A percentile compares a stretch with the other conserved stretches of the same genome.
phyloP scores from a whole-genome alignment of 2,797 vertebrate species.

The Anguilla marmorata region DNA sequence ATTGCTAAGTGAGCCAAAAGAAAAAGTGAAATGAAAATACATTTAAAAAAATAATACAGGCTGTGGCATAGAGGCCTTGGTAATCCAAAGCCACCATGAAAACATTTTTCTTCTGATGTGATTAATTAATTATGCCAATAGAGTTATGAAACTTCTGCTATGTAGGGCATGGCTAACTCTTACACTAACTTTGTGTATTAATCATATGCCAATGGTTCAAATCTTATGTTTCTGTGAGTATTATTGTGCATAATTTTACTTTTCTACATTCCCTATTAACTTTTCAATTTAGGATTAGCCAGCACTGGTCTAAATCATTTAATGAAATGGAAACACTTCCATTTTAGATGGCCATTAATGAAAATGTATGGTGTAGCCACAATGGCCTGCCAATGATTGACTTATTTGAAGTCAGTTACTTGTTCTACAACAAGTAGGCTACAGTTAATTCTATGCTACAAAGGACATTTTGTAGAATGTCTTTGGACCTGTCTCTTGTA shows the following conservation, averaged over 20 bases:
- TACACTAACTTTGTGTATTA: not conserved
- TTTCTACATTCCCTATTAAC: conserved; percentile 2
- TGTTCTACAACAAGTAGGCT: not conserved
- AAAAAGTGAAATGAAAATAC: not conserved
- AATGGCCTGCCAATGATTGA: not conserved
- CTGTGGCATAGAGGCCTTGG: not conserved
- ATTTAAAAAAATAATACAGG: not conserved
- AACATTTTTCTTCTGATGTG: not conserved
- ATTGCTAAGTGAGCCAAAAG: not conserved
- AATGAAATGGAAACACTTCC: not conserved
- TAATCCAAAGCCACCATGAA: not conserved
- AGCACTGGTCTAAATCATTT: not conserved
- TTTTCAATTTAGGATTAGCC: conserved; percentile 35
- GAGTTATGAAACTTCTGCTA: not conserved
- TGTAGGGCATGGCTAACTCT: not conserved
- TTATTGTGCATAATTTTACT: not conserved
- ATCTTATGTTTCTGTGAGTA: not conserved
- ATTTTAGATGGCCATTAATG: not conserved
- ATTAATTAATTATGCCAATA: not conserved
- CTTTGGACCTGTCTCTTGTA: no score
- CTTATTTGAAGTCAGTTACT: not conserved
- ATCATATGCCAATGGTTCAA: not conserved
- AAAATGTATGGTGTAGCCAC: not conserved
- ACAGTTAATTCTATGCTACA: not conserved
- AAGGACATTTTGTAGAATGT: no score